Evolutionary conservation across 2,888 invertebrate genomes (phyloP).

Genomic region (Tuta absoluta): DNA sequence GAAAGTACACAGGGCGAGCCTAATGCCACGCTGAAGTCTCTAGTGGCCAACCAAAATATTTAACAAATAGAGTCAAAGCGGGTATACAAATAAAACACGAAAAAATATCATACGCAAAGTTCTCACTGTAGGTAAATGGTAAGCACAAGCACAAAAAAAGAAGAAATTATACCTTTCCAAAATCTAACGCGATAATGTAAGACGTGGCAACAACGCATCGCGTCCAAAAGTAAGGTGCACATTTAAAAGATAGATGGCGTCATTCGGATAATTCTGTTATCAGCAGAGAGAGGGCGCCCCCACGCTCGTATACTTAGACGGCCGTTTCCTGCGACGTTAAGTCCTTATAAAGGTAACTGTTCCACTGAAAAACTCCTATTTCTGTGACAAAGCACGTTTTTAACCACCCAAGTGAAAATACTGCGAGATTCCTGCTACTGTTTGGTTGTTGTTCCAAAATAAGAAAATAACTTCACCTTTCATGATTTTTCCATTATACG

Average conservation of each 20-base stretch:
- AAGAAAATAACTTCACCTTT: slow-evolving; percentile 45
- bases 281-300: slow-evolving; percentile 78
- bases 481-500: slow-evolving; percentile 53
- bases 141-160: slow-evolving; percentile 6
- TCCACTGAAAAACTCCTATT: slow-evolving; percentile 75
- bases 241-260: slow-evolving; percentile 85
- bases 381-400: slow-evolving; percentile 69
- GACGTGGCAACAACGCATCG: slow-evolving; percentile 40
- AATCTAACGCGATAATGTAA: slow-evolving; percentile 31
- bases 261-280: slow-evolving; percentile 85
- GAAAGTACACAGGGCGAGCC: too few relatives aligned
- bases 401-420: slow-evolving; percentile 69
- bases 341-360: slow-evolving; percentile 77
- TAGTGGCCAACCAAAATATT: too few relatives aligned
- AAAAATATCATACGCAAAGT: too few relatives aligned
- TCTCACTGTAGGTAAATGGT: too few relatives aligned
- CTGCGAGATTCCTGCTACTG: slow-evolving; percentile 55
- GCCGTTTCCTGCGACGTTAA: slow-evolving; percentile 76
- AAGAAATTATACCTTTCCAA: slow-evolving; percentile 25
- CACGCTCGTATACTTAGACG: slow-evolving; percentile 74
- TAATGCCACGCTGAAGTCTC: too few relatives aligned
- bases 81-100: too few relatives aligned
- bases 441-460: slow-evolving; percentile 49
- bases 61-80: too few relatives aligned
- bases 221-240: slow-evolving; percentile 75